Conservation (phyloP, 1,140 invertebrate genomes). For the Drosophila arawakana region DNA sequence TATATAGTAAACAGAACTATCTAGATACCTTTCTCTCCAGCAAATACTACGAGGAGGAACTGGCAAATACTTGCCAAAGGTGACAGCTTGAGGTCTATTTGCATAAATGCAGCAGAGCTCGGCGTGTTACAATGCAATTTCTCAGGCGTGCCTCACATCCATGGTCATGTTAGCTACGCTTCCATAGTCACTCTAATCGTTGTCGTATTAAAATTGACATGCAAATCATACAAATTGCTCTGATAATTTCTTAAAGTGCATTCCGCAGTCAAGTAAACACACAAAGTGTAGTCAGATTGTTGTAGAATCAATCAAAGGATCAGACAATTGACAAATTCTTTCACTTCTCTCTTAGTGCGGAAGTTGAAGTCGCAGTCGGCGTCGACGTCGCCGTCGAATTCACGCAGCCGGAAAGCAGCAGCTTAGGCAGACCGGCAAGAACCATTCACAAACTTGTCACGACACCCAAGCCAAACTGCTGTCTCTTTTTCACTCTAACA, state of each 20-base stretch:
- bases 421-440: conserved; percentile 16
- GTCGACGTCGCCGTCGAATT: conserved; percentile 2
- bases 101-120: conserved; percentile 12
- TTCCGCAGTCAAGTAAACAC: not conserved
- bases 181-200: not conserved
- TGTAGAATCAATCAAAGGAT: not conserved
- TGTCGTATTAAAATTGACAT: not conserved
- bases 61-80: conserved; percentile 1
- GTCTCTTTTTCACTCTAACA: conserved; percentile 5
- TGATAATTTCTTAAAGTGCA: not conserved
- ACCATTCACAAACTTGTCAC: conserved; percentile 48
- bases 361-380: conserved; percentile 13
- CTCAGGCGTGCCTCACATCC: conserved; percentile 3
- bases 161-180: conserved; percentile 8
- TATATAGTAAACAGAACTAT: conserved; percentile 9
- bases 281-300: not conserved
- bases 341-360: conserved; percentile 8
- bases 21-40: conserved; percentile 15
- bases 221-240: not conserved
- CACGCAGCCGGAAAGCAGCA: conserved; percentile 25
- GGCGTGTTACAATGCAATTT: conserved; percentile 10
- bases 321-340: not conserved
- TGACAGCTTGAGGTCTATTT: conserved; percentile 1
- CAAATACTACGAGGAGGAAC: conserved; percentile 12
- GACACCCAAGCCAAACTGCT: conserved; percentile 1